These are phyloP conservation scores for Meiosimyza platycephala DNA, from an alignment of 2,888 invertebrate species.

Conservation along the genomic window DNA sequence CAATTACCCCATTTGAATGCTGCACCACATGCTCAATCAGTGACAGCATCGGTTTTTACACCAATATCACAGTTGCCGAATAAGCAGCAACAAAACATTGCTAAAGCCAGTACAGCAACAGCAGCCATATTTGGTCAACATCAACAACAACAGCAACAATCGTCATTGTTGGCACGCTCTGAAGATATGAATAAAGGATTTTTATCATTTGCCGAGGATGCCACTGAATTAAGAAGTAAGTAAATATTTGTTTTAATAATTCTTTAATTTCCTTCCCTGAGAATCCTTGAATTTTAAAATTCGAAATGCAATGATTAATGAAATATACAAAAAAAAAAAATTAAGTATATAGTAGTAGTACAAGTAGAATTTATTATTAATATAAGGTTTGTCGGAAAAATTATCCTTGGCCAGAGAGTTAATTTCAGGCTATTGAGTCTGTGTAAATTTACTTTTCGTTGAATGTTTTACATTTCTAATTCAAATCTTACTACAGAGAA, in stretches of 20 bases:
- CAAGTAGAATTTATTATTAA: too few species aligned
- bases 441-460: too few species aligned
- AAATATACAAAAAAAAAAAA: too few species aligned
- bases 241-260: slow-evolving; percentile 56
- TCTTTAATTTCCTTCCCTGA: not conserved
- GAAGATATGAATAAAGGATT: slow-evolving; percentile 92
- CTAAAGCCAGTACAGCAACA: slow-evolving; percentile 41
- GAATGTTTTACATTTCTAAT: too few species aligned
- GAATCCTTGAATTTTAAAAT: too few species aligned
- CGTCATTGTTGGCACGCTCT: slow-evolving; percentile 70
- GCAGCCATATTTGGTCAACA: slow-evolving; percentile 44
- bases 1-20: slow-evolving; percentile 47
- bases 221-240: slow-evolving; percentile 87
- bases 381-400: too few species aligned
- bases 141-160: slow-evolving; percentile 63
- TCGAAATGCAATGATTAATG: too few species aligned
- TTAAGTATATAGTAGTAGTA: too few species aligned
- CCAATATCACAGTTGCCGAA: slow-evolving; percentile 51
- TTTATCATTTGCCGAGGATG: slow-evolving; percentile 87
- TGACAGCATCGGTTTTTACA: slow-evolving; percentile 59
- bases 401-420: too few species aligned
- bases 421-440: too few species aligned
- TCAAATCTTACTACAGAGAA: too few species aligned
- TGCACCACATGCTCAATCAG: slow-evolving; percentile 54
- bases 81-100: slow-evolving; percentile 42